Percentiles rank a stretch among this genome's conserved stretches.
These are phyloP conservation scores for Chrysopilus asiliformis DNA, from an alignment of 2,888 invertebrate species.

Conservation along the genomic window DNA sequence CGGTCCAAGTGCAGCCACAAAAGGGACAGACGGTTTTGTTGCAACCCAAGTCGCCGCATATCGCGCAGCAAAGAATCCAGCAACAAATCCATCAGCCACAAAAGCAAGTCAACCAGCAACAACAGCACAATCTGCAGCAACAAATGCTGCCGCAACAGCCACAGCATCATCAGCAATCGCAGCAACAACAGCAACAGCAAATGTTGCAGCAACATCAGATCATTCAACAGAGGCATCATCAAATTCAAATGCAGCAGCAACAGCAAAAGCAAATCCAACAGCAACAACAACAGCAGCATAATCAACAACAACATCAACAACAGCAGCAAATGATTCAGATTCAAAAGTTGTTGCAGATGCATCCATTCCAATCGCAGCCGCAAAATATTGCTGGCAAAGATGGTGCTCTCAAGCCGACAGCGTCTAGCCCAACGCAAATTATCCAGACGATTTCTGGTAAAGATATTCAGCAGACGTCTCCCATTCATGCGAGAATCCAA, in stretches of 20 bases:
- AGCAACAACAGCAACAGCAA: slow-evolving; percentile 3
- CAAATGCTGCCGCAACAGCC: slow-evolving; percentile 5
- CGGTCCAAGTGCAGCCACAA: slow-evolving; percentile 18
- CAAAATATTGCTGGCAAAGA: no score
- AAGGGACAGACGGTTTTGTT: slow-evolving; percentile 18
- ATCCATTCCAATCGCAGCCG: no score
- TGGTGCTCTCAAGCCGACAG: no score
- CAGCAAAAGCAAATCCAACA: slow-evolving; percentile 2
- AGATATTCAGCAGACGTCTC: no score
- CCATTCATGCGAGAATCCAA: no score
- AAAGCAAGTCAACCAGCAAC: no score
- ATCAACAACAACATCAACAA: not conserved
- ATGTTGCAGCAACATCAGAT: not conserved
- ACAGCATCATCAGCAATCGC: slow-evolving; percentile 1
- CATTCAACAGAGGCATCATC: slow-evolving; percentile 1
- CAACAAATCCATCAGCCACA: slow-evolving; percentile 10
- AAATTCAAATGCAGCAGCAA: not conserved
- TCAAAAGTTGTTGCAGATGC: no score
- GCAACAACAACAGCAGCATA: slow-evolving; percentile 2
- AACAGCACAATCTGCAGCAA: slow-evolving; percentile 6
- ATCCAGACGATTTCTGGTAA: no score
- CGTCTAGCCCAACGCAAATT: no score
- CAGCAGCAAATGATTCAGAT: no score
- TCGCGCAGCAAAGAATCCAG: slow-evolving; percentile 15
- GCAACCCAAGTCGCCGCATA: slow-evolving; percentile 17